phyloP scores from a whole-genome alignment of 1,140 invertebrate genomes.

The Magallana angulata region DNA sequence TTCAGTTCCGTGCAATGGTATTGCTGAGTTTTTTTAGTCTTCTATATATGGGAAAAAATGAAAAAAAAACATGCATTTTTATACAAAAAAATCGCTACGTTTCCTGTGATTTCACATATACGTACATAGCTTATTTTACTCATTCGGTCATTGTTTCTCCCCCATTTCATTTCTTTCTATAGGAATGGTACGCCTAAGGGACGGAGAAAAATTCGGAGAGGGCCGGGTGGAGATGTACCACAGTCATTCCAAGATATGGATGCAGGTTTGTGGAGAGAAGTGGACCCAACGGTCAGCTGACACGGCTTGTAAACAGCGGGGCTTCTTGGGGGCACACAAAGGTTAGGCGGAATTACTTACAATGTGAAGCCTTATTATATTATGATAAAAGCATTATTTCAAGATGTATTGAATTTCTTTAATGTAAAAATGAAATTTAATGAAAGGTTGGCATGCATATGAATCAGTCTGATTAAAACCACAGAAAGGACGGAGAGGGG shows the following conservation, averaged over 20 bases:
- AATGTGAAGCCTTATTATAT: no score
- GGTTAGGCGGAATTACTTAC: slow-evolving; percentile 55
- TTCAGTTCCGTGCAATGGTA: slow-evolving; percentile 68
- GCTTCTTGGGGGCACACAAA: slow-evolving; percentile 68
- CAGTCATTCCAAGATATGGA: slow-evolving; percentile 64
- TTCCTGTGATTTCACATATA: no score
- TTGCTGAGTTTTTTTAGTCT: neutral
- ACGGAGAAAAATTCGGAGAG: slow-evolving; percentile 68
- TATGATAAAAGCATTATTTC: no score
- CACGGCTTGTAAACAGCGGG: slow-evolving; percentile 73
- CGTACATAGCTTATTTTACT: no score
- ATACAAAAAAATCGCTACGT: no score
- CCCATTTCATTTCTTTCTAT: neutral
- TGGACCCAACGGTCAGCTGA: slow-evolving; percentile 66
- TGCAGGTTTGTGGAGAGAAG: slow-evolving; percentile 66
- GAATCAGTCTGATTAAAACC: no score
- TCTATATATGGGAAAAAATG: no score
- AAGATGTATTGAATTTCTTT: neutral
- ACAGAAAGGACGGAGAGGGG: no score
- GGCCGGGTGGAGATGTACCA: slow-evolving; percentile 73
- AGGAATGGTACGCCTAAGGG: slow-evolving; percentile 70
- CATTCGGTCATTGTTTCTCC: no score
- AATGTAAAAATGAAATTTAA: neutral
- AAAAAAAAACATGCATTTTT: no score
- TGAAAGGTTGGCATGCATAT: no score